These are phyloP conservation scores for Dolichotis patagonum DNA, from an alignment of 2,113 vertebrate species.

Conservation along the genomic window DNA sequence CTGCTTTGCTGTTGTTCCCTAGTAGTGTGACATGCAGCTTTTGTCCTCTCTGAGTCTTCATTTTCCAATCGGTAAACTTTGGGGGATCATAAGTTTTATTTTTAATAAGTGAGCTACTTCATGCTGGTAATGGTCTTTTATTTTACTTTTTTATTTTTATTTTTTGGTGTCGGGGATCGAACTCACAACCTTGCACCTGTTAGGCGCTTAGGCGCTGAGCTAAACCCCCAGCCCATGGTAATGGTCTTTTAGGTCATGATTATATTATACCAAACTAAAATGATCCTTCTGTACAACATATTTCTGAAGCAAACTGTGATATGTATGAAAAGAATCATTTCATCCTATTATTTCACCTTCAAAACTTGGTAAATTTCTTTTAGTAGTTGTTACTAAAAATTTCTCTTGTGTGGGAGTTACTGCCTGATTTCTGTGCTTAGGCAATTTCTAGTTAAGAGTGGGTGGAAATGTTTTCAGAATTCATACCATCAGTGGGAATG, in stretches of 20 bases:
- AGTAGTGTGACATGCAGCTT: fast-evolving
- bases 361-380: not conserved
- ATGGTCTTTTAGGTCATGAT: not conserved
- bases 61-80: not conserved
- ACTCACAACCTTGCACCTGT: too few species aligned
- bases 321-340: not conserved
- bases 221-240: too few species aligned
- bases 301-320: not conserved
- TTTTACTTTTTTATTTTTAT: too few species aligned
- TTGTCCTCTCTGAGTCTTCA: fast-evolving
- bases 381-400: not conserved
- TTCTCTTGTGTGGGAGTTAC: not conserved
- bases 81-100: not conserved
- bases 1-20: not conserved
- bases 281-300: not conserved
- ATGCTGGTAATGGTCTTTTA: not conserved
- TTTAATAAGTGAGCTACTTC: not conserved
- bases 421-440: not conserved
- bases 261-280: not conserved
- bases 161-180: too few species aligned
- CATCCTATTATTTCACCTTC: not conserved
- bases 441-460: not conserved
- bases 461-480: constrained; percentile 25
- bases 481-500: not conserved
- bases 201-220: too few species aligned